Evolutionary conservation across 2,797 vertebrate species (phyloP).

Genomic region (Pseudochirops cupreus): DNA sequence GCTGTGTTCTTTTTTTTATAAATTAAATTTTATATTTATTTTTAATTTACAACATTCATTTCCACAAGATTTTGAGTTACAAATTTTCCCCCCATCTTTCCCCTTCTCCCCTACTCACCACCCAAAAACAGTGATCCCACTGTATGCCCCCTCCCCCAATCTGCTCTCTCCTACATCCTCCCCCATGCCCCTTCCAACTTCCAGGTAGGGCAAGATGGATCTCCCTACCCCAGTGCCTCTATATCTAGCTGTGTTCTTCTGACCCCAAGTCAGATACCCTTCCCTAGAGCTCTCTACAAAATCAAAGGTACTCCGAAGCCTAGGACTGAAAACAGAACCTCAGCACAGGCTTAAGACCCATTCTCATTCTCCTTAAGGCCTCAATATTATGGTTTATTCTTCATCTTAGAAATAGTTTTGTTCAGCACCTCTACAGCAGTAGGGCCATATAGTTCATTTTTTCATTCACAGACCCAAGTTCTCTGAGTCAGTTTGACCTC

Average conservation of each 20-base stretch:
- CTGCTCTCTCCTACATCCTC: too few species aligned
- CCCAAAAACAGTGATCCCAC: too few species aligned
- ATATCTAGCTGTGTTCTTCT: neutral
- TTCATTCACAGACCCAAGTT: neutral
- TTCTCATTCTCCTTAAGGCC: neutral
- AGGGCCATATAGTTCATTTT: neutral
- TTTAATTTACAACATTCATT: too few species aligned
- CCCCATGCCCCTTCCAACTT: too few species aligned
- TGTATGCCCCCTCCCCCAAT: too few species aligned
- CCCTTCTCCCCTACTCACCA: too few species aligned
- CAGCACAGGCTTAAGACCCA: neutral
- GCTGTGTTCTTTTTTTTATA: neutral
- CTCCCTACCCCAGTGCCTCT: too few species aligned
- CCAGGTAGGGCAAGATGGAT: too few species aligned
- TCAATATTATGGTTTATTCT: neutral
- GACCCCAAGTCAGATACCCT: neutral
- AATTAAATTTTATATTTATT: too few species aligned
- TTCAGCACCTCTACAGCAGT: neutral
- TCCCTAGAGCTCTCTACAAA: neutral
- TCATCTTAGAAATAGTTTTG: neutral
- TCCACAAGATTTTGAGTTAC: too few species aligned
- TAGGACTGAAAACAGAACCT: neutral
- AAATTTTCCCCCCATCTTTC: too few species aligned
- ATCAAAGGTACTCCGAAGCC: neutral
- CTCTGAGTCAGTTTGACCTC: neutral